phyloP scores from a whole-genome alignment of 1,140 invertebrate genomes.

The Adelges cooleyi region DNA sequence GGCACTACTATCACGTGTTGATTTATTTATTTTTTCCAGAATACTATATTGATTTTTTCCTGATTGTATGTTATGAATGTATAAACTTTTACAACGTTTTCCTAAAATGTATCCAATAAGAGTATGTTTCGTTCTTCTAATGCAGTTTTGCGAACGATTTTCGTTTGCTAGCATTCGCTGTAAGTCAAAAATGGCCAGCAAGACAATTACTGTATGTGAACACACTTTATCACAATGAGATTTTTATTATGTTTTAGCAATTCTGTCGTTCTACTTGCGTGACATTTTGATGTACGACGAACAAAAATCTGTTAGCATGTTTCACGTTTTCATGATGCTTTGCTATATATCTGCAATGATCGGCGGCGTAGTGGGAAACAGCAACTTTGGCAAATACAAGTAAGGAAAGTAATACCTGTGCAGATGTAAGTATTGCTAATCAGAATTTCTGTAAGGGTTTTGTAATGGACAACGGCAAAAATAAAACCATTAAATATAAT shows the following conservation, averaged over 20 bases:
- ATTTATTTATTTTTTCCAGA: no score
- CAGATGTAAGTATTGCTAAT: no score
- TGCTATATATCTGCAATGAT: conserved; percentile 75
- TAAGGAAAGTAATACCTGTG: no score
- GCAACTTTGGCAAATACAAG: conserved; percentile 67
- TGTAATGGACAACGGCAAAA: no score
- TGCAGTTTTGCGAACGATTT: conserved; percentile 94
- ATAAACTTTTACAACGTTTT: no score
- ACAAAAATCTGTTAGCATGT: conserved; percentile 59
- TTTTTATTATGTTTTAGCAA: conserved; percentile 47
- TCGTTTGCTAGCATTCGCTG: conserved; percentile 92
- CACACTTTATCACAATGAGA: no score
- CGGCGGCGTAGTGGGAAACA: conserved; percentile 77
- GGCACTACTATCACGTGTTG: no score
- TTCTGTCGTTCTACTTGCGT: conserved; percentile 65
- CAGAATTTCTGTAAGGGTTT: no score
- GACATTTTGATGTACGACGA: conserved; percentile 52
- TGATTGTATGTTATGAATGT: no score
- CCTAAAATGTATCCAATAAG: conserved; percentile 57
- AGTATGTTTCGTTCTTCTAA: conserved; percentile 82
- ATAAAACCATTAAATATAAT: no score
- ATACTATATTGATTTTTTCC: no score
- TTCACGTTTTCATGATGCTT: conserved; percentile 65
- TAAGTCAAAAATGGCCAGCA: conserved; percentile 42
- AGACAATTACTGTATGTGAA: no score